Conservation (phyloP, 2,888 invertebrate species). For the Andrena camellia region DNA sequence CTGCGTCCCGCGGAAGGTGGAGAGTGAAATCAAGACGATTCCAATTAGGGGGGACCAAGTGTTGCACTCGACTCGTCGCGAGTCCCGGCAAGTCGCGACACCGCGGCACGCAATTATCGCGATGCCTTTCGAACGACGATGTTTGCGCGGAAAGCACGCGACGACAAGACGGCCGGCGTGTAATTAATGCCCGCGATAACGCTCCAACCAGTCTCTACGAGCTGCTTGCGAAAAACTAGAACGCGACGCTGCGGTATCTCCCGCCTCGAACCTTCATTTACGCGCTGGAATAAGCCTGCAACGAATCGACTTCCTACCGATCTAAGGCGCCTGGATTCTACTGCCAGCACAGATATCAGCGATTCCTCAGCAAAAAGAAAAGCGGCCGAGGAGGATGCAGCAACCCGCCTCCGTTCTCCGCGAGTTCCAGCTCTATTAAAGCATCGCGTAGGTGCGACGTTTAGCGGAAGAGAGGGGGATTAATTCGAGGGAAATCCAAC, state of each 20-base stretch:
- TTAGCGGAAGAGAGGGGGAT: background rate
- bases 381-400: no score
- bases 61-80: background rate
- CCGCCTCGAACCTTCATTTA: background rate
- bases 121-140: background rate
- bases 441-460: conserved; percentile 1
- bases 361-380: no score
- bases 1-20: background rate
- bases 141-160: background rate
- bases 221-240: conserved; percentile 35
- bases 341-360: no score
- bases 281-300: no score
- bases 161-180: conserved; percentile 20
- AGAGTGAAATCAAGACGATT: conserved; percentile 6
- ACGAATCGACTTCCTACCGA: no score
- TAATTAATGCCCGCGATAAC: conserved; percentile 51
- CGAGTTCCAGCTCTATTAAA: conserved; percentile 30
- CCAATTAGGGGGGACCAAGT: conserved; percentile 33
- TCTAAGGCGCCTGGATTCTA: background rate
- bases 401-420: no score
- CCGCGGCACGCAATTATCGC: conserved; percentile 20
- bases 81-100: background rate
- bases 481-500: conserved; percentile 1
- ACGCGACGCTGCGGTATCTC: conserved; percentile 6
- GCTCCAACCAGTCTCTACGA: conserved; percentile 24